Evolutionary conservation across 2,888 invertebrate genomes (phyloP).

Genomic region (Mactromeris polynyma): DNA sequence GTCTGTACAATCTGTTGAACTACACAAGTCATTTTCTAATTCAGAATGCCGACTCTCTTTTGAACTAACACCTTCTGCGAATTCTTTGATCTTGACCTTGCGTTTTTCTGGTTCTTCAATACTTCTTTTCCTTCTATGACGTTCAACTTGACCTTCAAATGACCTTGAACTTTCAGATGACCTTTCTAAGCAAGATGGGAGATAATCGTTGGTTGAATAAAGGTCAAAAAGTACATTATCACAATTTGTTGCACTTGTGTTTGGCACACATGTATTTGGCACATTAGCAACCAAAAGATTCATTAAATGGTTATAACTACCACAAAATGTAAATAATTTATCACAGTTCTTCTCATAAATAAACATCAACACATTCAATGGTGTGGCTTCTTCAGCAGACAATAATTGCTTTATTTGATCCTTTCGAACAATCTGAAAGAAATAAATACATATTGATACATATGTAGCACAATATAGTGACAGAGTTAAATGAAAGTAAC

Average conservation of each 20-base stretch:
- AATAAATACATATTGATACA: not conserved
- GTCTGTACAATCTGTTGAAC: not conserved
- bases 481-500: no score
- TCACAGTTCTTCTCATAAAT: conserved; percentile 23
- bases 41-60: not conserved
- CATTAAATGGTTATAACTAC: conserved; percentile 70
- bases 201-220: not conserved
- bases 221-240: not conserved
- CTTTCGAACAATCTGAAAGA: not conserved
- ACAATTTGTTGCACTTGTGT: not conserved
- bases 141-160: not conserved
- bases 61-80: not conserved
- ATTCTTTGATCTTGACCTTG: conserved; percentile 31
- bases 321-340: conserved; percentile 30
- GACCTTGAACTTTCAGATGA: conserved; percentile 15
- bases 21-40: not conserved
- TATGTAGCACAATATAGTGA: no score
- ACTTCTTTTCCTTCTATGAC: conserved; percentile 26
- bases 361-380: not conserved
- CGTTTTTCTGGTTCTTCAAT: conserved; percentile 7
- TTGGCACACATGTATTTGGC: conserved; percentile 9
- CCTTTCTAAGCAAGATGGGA: not conserved
- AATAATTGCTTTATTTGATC: not conserved
- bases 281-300: conserved; percentile 71
- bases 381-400: not conserved